Evolutionary conservation across 2,797 vertebrate species (phyloP).

Genomic region (Sebastes hubbsi): DNA sequence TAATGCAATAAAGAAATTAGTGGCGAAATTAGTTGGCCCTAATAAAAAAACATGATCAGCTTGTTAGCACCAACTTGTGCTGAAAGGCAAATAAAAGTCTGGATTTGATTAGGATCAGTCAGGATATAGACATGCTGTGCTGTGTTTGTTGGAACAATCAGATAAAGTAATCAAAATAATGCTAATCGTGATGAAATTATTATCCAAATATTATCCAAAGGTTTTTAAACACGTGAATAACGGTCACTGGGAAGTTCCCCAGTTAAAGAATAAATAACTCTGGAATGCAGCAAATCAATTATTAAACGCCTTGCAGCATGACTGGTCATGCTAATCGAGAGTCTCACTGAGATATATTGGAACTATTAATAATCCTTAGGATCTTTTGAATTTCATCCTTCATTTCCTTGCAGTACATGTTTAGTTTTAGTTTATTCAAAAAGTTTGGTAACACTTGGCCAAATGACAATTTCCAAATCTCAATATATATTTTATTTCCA

Average conservation of each 20-base stretch:
- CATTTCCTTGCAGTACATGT: background rate
- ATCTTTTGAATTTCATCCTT: background rate
- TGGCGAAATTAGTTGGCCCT: no score
- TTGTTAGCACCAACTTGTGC: background rate
- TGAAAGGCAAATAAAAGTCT: background rate
- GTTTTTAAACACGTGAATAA: background rate
- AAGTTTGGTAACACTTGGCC: background rate
- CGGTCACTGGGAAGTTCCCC: background rate
- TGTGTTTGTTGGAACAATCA: background rate
- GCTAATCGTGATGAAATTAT: background rate
- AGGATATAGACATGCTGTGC: background rate
- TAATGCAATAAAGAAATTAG: no score
- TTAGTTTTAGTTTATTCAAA: background rate
- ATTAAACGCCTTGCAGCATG: slow-evolving; percentile 32
- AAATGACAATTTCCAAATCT: background rate
- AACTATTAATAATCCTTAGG: background rate
- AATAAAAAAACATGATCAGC: background rate
- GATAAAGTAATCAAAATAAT: background rate
- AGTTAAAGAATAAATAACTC: slow-evolving; percentile 14
- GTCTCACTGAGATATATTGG: background rate
- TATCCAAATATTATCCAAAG: background rate
- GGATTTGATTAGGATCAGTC: background rate
- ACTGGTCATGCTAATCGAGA: background rate
- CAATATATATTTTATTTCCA: background rate
- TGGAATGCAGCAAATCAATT: slow-evolving; percentile 37